Evolutionary conservation across 1,140 invertebrate species (phyloP).

Genomic region (Fragariocoptes setiger): DNA sequence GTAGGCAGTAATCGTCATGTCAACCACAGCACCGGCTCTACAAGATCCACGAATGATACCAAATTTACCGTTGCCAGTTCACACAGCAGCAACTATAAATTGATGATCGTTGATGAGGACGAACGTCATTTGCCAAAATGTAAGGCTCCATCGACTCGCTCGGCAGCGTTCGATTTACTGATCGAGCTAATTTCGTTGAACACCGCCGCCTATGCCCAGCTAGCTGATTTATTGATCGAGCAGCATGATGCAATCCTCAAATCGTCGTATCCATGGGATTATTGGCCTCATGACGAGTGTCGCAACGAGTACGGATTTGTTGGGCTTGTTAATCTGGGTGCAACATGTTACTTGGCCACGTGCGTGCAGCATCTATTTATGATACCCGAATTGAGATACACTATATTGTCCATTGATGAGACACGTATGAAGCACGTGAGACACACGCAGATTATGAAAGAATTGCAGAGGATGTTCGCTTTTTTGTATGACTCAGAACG

Average conservation of each 20-base stretch:
- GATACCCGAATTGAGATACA: constrained; percentile 60
- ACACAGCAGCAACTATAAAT: too few species aligned
- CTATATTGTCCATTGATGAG: constrained; percentile 31
- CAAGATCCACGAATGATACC: too few species aligned
- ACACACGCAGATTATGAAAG: constrained; percentile 44
- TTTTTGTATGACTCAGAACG: constrained; percentile 70
- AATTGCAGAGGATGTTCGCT: constrained; percentile 76
- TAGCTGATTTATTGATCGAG: constrained; percentile 42
- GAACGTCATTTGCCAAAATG: constrained; percentile 58
- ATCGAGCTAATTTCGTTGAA: constrained; percentile 51
- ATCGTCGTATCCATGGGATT: constrained; percentile 69
- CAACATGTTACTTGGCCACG: constrained; percentile 85
- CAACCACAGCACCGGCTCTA: too few species aligned
- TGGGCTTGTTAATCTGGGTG: constrained; percentile 66
- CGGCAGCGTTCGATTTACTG: constrained; percentile 56
- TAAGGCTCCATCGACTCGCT: constrained; percentile 52
- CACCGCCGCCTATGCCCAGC: constrained; percentile 46
- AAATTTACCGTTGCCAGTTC: too few species aligned
- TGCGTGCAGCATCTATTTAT: constrained; percentile 86
- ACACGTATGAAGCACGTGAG: constrained; percentile 26
- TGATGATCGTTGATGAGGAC: too few species aligned
- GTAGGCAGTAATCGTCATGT: constrained; percentile 47
- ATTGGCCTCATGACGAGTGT: constrained; percentile 80
- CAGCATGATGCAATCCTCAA: constrained; percentile 42
- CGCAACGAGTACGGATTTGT: constrained; percentile 60